Evolutionary conservation across 2,888 invertebrate species (phyloP).

Genomic region (Onthophagus sagittarius): DNA sequence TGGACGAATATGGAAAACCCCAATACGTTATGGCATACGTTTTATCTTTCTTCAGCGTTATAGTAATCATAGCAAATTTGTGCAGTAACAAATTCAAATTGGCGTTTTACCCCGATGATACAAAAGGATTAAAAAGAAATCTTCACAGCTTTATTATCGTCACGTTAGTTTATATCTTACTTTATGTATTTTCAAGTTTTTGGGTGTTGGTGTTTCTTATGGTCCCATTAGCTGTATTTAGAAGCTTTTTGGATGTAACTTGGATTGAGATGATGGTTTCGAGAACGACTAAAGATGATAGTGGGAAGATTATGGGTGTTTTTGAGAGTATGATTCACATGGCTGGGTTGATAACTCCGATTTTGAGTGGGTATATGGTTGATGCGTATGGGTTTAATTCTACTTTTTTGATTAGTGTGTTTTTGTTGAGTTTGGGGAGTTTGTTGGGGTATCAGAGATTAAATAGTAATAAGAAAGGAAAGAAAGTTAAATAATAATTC

Average conservation of each 20-base stretch:
- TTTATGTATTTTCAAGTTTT: slow-evolving; percentile 33
- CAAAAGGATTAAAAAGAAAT: slow-evolving; percentile 48
- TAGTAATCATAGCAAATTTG: slow-evolving; percentile 52
- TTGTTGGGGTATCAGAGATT: slow-evolving; percentile 7
- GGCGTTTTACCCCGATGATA: slow-evolving; percentile 50
- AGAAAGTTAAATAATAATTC: slow-evolving; percentile 7
- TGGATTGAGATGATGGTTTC: slow-evolving; percentile 56
- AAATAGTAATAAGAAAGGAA: slow-evolving; percentile 1
- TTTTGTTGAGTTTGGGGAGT: slow-evolving; percentile 19
- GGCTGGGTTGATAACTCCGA: slow-evolving; percentile 55
- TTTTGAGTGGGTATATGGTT: slow-evolving; percentile 54
- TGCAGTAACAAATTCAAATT: slow-evolving; percentile 51
- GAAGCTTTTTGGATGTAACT: slow-evolving; percentile 54
- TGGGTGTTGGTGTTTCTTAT: slow-evolving; percentile 49
- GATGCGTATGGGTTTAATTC: slow-evolving; percentile 51
- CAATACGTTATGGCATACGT: slow-evolving; percentile 57
- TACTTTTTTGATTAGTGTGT: slow-evolving; percentile 30
- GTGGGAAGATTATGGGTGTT: slow-evolving; percentile 59
- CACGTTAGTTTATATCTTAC: slow-evolving; percentile 45
- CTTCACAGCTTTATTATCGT: slow-evolving; percentile 54
- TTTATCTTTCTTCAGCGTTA: slow-evolving; percentile 55
- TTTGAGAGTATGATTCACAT: slow-evolving; percentile 57
- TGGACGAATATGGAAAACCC: slow-evolving; percentile 51
- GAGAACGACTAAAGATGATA: slow-evolving; percentile 50
- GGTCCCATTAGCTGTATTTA: slow-evolving; percentile 52